Evolutionary conservation across 2,888 invertebrate genomes (phyloP).

Genomic region (Esperia sulphurella): DNA sequence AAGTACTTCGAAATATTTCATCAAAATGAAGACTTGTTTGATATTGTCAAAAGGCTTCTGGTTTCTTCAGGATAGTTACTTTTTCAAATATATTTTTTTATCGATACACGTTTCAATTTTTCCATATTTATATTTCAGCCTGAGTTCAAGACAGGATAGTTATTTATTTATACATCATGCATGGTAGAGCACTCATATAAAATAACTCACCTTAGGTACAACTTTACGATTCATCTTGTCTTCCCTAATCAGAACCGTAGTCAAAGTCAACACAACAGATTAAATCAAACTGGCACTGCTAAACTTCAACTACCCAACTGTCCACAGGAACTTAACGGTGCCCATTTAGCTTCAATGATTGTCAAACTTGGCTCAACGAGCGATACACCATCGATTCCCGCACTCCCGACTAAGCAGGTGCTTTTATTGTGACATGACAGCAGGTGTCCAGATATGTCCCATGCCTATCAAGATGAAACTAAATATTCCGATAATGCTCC

Average conservation of each 20-base stretch:
- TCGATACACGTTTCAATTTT: too few relatives aligned
- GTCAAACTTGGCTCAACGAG: neutral
- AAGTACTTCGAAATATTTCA: too few relatives aligned
- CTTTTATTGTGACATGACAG: slow-evolving; percentile 45
- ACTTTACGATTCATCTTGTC: neutral
- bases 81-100: too few relatives aligned
- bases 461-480: slow-evolving; percentile 30
- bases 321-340: neutral
- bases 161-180: neutral
- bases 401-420: slow-evolving; percentile 11
- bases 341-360: neutral
- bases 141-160: neutral
- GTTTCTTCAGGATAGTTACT: too few relatives aligned
- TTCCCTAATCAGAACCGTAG: neutral
- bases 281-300: neutral
- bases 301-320: neutral
- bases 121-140: too few relatives aligned
- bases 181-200: neutral
- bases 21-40: too few relatives aligned
- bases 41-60: too few relatives aligned
- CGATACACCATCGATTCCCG: neutral
- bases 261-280: slow-evolving; percentile 1
- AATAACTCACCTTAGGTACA: neutral
- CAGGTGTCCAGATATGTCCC: slow-evolving; percentile 41
- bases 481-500: slow-evolving; percentile 12